Evolutionary conservation across 2,888 invertebrate species (phyloP).

Genomic region (Tenthredo livida): DNA sequence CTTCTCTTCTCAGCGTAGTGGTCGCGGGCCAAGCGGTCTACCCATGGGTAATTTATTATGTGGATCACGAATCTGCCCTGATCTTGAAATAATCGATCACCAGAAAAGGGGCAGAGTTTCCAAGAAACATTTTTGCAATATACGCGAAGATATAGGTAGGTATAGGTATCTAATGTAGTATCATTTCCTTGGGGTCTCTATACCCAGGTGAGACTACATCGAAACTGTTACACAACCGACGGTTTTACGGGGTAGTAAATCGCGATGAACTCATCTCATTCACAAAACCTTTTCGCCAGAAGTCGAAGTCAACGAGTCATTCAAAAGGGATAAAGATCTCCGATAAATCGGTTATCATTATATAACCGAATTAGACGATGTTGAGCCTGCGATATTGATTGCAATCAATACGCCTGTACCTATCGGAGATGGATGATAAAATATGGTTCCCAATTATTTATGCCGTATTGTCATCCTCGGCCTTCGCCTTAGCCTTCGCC

Average conservation of each 20-base stretch:
- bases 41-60: not conserved
- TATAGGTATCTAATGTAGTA: no score
- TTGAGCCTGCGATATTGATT: no score
- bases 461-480: slow-evolving; percentile 11
- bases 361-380: not conserved
- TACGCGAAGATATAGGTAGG: no score
- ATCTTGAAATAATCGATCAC: slow-evolving; percentile 35
- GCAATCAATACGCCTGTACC: not conserved
- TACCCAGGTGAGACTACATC: not conserved
- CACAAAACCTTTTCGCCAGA: not conserved
- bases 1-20: slow-evolving; percentile 41
- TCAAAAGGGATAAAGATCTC: not conserved
- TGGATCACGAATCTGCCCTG: slow-evolving; percentile 26
- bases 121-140: not conserved
- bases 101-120: slow-evolving; percentile 28
- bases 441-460: not conserved
- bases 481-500: slow-evolving; percentile 32
- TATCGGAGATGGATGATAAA: not conserved
- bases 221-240: not conserved
- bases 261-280: not conserved
- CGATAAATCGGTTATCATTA: not conserved
- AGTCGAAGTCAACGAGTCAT: no score
- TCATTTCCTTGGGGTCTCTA: not conserved
- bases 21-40: not conserved
- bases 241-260: not conserved